Conservation (phyloP, 2,888 invertebrate species). For the Aphodius sticticus region DNA sequence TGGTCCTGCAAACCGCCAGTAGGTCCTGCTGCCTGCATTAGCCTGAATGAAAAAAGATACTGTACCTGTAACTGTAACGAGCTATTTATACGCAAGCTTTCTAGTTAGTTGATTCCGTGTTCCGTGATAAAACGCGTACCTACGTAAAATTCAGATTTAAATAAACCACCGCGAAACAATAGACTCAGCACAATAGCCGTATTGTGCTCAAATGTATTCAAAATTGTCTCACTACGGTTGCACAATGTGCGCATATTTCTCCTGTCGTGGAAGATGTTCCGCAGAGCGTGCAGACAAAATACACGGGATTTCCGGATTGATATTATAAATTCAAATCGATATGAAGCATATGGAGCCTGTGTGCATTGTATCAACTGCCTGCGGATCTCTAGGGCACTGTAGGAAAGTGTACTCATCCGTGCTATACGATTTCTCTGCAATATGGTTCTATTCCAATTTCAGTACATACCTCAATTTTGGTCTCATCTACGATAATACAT, state of each 20-base stretch:
- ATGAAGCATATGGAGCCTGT: not conserved
- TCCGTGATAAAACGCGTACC: not conserved
- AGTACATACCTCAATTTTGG: no score
- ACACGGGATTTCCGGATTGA: not conserved
- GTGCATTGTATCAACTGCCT: not conserved
- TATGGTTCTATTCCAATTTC: no score
- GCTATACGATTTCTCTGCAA: no score
- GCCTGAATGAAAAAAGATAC: no score
- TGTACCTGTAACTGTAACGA: not conserved
- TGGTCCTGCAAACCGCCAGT: no score
- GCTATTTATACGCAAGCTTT: not conserved
- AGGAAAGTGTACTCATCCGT: not conserved
- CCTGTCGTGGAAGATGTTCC: not conserved
- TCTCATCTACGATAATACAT: no score
- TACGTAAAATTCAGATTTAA: not conserved
- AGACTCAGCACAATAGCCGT: not conserved
- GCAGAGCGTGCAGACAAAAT: not conserved
- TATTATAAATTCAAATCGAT: conserved; percentile 4
- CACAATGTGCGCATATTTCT: not conserved
- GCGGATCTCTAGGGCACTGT: not conserved
- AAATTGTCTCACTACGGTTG: not conserved
- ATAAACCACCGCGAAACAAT: not conserved
- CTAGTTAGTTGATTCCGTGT: not conserved
- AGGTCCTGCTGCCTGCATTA: no score
- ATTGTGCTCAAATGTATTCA: not conserved